A percentile compares a stretch with the other conserved stretches of the same genome.
phyloP scores from a whole-genome alignment of 2,888 invertebrate species.

The Eubasilissa splendida region DNA sequence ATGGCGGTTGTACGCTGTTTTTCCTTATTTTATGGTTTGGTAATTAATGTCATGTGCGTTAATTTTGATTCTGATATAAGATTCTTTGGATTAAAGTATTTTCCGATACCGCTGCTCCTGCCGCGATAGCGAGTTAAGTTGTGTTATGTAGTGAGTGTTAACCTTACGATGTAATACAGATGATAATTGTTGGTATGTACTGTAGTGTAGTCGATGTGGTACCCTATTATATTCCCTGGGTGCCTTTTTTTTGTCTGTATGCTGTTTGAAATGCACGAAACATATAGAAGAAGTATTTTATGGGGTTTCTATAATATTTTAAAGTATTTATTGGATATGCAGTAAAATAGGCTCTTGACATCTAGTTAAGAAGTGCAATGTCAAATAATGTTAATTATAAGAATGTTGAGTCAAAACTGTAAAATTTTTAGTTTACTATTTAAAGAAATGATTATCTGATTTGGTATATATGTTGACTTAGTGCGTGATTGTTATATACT shows the following conservation, averaged over 20 bases:
- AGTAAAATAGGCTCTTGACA: slow-evolving; percentile 50
- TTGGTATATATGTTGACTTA: slow-evolving; percentile 43
- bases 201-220: slow-evolving; percentile 74
- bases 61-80: slow-evolving; percentile 32
- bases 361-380: slow-evolving; percentile 55
- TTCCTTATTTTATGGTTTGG: slow-evolving; percentile 54
- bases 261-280: slow-evolving; percentile 91
- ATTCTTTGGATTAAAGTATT: slow-evolving; percentile 20
- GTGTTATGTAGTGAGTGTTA: slow-evolving; percentile 56
- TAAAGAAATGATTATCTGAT: slow-evolving; percentile 45
- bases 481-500: slow-evolving; percentile 29
- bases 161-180: slow-evolving; percentile 55
- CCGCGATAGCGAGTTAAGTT: slow-evolving; percentile 43
- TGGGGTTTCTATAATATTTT: slow-evolving; percentile 57
- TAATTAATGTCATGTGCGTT: slow-evolving; percentile 53
- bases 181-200: slow-evolving; percentile 69
- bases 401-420: slow-evolving; percentile 56
- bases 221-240: slow-evolving; percentile 72
- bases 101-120: slow-evolving; percentile 11
- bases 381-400: slow-evolving; percentile 55
- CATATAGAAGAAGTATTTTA: slow-evolving; percentile 83
- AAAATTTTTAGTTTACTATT: slow-evolving; percentile 56
- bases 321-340: slow-evolving; percentile 52
- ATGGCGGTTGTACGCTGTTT: slow-evolving; percentile 54
- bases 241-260: slow-evolving; percentile 80